Evolutionary conservation across 1,140 invertebrate genomes (phyloP).

Genomic region (Atta texana): DNA sequence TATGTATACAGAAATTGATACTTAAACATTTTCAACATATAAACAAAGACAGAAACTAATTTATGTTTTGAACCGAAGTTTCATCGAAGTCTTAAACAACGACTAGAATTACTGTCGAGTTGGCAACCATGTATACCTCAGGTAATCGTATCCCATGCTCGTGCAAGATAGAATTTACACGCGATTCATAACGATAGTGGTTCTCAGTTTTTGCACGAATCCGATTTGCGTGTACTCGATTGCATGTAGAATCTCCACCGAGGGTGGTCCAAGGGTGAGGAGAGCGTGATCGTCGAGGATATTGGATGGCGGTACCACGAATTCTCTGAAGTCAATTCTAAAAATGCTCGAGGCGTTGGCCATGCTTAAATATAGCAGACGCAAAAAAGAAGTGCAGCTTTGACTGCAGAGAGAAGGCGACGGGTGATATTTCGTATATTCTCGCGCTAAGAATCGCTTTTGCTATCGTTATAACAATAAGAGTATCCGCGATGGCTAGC

Average conservation of each 20-base stretch:
- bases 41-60: background rate
- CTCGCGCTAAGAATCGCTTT: background rate
- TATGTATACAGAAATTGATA: background rate
- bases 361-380: slow-evolving; percentile 83
- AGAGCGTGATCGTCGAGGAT: slow-evolving; percentile 24
- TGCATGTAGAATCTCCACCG: background rate
- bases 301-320: slow-evolving; percentile 60
- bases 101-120: slow-evolving; percentile 20
- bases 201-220: slow-evolving; percentile 19
- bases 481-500: background rate
- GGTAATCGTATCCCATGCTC: slow-evolving; percentile 27
- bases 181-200: background rate
- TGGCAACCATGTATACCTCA: background rate
- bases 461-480: background rate
- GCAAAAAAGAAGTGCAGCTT: slow-evolving; percentile 80
- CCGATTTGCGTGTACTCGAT: background rate
- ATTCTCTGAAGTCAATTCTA: slow-evolving; percentile 80
- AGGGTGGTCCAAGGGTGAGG: background rate
- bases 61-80: background rate
- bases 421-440: slow-evolving; percentile 41
- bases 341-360: slow-evolving; percentile 82
- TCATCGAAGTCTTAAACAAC: slow-evolving; percentile 7
- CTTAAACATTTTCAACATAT: background rate
- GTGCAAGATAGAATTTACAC: background rate
- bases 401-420: slow-evolving; percentile 61